A percentile compares a stretch with the other conserved stretches of the same genome.
phyloP scores from a whole-genome alignment of 2,797 vertebrate genomes.

The Danionella dracula region DNA sequence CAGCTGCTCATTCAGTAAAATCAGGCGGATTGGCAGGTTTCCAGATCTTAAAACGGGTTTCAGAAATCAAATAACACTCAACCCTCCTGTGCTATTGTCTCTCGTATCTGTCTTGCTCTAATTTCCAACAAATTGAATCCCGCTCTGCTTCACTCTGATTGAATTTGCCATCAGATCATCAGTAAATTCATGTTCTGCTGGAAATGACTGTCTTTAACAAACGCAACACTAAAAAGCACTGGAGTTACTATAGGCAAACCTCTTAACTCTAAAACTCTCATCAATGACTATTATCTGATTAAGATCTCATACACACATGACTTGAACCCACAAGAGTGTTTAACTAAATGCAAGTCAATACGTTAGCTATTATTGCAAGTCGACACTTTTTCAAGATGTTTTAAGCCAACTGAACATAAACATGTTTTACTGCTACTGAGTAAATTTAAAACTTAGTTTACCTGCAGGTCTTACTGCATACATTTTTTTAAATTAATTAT shows the following conservation, averaged over 20 bases:
- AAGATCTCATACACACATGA: too few species aligned
- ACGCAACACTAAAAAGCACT: too few species aligned
- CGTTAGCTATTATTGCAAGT: too few species aligned
- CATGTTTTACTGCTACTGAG: too few species aligned
- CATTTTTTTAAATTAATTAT: too few species aligned
- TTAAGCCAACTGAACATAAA: too few species aligned
- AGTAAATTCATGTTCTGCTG: background rate
- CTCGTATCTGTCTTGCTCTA: background rate
- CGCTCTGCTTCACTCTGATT: background rate
- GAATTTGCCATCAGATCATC: background rate
- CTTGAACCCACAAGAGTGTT: too few species aligned
- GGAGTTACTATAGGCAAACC: background rate
- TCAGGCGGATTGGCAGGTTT: slow-evolving; percentile 4
- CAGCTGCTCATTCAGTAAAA: background rate
- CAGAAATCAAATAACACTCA: background rate
- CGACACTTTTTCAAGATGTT: too few species aligned
- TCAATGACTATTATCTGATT: background rate
- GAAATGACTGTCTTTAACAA: background rate
- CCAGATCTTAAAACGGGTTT: background rate
- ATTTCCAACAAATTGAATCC: slow-evolving; percentile 9
- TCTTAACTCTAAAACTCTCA: background rate
- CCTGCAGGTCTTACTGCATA: too few species aligned
- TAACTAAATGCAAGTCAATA: too few species aligned
- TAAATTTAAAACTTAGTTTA: too few species aligned
- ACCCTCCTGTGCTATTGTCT: slow-evolving; percentile 13